These are phyloP conservation scores for Heliocidaris tuberculata DNA, from an alignment of 35 echinoderm and acorn worm species.

Conservation along the genomic window DNA sequence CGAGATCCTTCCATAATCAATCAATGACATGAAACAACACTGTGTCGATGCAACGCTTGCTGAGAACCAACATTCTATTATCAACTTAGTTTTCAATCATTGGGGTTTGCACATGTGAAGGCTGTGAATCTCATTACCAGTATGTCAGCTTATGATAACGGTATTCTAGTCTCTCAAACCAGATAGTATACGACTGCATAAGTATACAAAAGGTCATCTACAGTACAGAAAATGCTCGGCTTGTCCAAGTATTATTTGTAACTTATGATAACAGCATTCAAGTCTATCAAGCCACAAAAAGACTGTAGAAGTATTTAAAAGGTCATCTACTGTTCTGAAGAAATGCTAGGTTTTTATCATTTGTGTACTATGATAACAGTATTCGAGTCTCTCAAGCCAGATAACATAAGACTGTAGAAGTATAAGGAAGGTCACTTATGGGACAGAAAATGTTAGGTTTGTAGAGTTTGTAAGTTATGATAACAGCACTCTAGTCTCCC, in stretches of 20 bases:
- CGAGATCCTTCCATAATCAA: background rate
- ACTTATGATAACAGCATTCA: background rate
- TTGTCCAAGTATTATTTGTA: background rate
- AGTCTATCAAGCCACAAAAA: background rate
- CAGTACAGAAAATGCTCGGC: no score
- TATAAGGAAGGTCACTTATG: background rate
- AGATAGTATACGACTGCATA: background rate
- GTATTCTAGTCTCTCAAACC: background rate
- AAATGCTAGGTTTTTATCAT: no score
- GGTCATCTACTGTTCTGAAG: background rate
- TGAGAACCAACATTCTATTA: background rate
- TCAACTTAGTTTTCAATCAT: background rate
- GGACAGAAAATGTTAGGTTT: background rate
- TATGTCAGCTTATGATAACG: background rate
- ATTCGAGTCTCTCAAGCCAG: background rate
- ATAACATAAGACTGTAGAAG: no score
- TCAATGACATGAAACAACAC: background rate
- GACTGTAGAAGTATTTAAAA: background rate
- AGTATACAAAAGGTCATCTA: background rate
- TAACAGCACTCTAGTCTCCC: background rate
- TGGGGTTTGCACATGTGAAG: background rate
- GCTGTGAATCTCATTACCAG: background rate
- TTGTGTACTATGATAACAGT: conserved; percentile 8
- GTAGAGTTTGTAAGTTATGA: background rate
- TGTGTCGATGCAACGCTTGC: background rate